Evolutionary conservation across 2,113 vertebrate species (phyloP).

Genomic region (Mellivora capensis): DNA sequence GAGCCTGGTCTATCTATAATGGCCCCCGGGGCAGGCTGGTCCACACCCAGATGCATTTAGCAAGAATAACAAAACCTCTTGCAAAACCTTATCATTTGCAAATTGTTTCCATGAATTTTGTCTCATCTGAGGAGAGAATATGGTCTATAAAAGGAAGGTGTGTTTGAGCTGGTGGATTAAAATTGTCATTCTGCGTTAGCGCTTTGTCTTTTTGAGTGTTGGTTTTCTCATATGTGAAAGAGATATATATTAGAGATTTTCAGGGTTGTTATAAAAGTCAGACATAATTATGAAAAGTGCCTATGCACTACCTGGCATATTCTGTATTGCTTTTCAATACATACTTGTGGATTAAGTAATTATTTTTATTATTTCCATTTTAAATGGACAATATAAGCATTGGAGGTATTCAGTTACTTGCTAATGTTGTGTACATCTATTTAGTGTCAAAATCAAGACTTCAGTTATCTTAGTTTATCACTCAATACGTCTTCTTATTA

Average conservation of each 20-base stretch:
- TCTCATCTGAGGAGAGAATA: background rate
- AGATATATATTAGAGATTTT: background rate
- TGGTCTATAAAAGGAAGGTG: background rate
- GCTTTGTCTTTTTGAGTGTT: background rate
- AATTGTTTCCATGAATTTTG: background rate
- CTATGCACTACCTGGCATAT: background rate
- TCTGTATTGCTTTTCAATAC: background rate
- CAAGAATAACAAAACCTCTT: background rate
- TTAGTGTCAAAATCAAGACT: background rate
- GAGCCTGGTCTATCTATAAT: background rate
- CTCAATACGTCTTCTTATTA: background rate
- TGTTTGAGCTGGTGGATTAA: background rate
- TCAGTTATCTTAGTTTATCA: background rate
- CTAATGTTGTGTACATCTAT: background rate
- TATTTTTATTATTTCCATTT: background rate
- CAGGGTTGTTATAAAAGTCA: background rate
- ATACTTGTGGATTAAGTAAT: background rate
- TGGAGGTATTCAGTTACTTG: background rate
- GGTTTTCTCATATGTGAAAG: background rate
- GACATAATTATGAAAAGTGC: background rate
- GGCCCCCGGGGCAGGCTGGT: background rate
- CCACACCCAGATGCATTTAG: background rate
- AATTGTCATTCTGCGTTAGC: background rate
- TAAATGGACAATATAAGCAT: background rate
- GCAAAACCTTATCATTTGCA: background rate